Percentiles rank a stretch among this genome's conserved stretches.
These are phyloP conservation scores for Macrosiphum euphorbiae DNA, from an alignment of 2,888 invertebrate genomes.

Conservation along the genomic window DNA sequence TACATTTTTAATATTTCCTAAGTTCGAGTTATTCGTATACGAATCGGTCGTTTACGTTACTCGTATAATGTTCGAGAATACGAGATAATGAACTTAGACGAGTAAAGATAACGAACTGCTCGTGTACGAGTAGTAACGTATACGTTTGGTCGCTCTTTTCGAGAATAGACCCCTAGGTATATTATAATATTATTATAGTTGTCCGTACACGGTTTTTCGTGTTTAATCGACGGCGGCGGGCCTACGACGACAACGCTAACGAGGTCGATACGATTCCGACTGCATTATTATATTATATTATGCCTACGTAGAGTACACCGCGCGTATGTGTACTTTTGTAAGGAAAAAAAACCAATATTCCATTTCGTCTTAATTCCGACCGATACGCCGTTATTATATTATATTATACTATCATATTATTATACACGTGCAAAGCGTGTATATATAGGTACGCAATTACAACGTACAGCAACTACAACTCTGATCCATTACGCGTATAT, in stretches of 20 bases:
- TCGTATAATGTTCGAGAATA: too few species aligned
- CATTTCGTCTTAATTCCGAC: conserved; percentile 43
- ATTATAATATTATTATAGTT: conserved; percentile 7
- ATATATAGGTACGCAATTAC: conserved; percentile 20
- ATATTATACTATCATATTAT: conserved; percentile 31
- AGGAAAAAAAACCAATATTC: conserved; percentile 32
- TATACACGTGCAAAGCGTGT: background rate
- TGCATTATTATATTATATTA: conserved; percentile 1
- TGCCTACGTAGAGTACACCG: background rate
- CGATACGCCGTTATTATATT: conserved; percentile 9
- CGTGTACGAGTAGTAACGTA: too few species aligned
- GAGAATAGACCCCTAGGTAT: background rate
- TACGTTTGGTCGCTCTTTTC: too few species aligned
- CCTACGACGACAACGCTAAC: conserved; percentile 44
- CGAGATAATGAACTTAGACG: too few species aligned
- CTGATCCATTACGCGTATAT: background rate
- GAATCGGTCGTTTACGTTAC: too few species aligned
- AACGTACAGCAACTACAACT: background rate
- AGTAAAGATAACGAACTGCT: too few species aligned
- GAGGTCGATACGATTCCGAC: conserved; percentile 52
- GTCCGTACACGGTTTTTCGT: conserved; percentile 55
- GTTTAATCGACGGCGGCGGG: conserved; percentile 37
- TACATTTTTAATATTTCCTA: too few species aligned
- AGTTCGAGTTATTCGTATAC: too few species aligned
- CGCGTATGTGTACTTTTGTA: background rate